Evolutionary conservation across 2,888 invertebrate species (phyloP).

Genomic region (Xylocampa areola): DNA sequence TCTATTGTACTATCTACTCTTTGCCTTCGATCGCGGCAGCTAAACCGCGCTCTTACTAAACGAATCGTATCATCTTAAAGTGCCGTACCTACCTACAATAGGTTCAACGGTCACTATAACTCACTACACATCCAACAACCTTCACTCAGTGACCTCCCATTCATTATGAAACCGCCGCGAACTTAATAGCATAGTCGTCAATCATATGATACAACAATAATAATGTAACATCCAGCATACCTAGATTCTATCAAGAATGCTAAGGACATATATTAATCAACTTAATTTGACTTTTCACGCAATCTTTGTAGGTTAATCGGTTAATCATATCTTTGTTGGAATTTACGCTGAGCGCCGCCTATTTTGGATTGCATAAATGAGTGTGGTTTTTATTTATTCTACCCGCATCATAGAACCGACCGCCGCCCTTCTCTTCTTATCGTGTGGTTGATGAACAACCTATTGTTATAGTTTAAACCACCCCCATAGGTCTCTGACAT

Average conservation of each 20-base stretch:
- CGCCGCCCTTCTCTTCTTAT: no score
- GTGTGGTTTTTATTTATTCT: no score
- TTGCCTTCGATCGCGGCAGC: no score
- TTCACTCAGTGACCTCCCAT: conserved; percentile 42
- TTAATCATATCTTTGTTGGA: background rate
- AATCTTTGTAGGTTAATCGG: conserved; percentile 29
- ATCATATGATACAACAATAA: conserved; percentile 40
- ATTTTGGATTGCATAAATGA: conserved; percentile 13
- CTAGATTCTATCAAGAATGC: conserved; percentile 35
- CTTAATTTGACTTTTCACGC: conserved; percentile 52
- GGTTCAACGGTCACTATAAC: conserved; percentile 12
- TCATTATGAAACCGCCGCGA: conserved; percentile 42
- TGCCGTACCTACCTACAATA: no score
- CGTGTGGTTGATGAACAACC: no score
- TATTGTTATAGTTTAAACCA: no score
- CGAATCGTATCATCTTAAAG: conserved; percentile 16
- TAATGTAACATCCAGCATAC: conserved; percentile 37
- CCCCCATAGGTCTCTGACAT: no score
- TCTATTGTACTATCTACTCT: no score
- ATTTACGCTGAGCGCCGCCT: background rate
- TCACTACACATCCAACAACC: conserved; percentile 25
- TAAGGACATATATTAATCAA: conserved; percentile 45
- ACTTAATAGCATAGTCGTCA: conserved; percentile 45
- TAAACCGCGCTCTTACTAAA: no score
- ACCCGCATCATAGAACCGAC: no score